Evolutionary conservation across 2,113 vertebrate genomes (phyloP), one percentile per base, ranked within the genome.

Genomic region (Lasiurus cinereus): DNA sequence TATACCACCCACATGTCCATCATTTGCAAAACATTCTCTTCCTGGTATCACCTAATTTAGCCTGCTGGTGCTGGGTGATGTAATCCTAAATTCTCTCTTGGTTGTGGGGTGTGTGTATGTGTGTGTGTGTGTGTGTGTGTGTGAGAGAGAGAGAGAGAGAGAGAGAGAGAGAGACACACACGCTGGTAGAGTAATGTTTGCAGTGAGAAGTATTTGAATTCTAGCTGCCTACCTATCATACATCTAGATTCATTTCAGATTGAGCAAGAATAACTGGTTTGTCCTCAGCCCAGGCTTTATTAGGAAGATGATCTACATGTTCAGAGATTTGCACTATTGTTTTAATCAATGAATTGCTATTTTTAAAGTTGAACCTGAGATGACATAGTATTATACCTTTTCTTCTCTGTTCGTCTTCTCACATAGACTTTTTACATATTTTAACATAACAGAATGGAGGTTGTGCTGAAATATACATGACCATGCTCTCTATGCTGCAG

Each of bases 291-390:
- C 9, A 14, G 15, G 33, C n/a, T 76, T 6, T 79, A 62, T 79
- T 8, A 43, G 62, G 11, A 39, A 80, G 59, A 33, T 18, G n/a
- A 74, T 79, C 36, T 39, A 10, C 0, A 48, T 39, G 33, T 50
- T 93, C 43, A 24, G 22, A 39, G n/a, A 8, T 24, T 22, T 22
- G 14, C 19, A 22, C 29, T n/a, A 4, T 62, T 85, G 72, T 31
- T 91, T 94, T 70, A 43, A 33, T 48, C 21, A 33, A 0, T 50
- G 22, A 3, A 8, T 14, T 64, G 5, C 31, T 46, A 69, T 74
- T 88, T 90, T 78, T 54, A 70, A 89, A 83, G 14, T 54, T n/a
- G 80, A 90, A 84, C 27, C 33, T 24, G 66, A 43, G 43, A 88
- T 18, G 80, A 19, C 24, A 24, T 43, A 21, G 21, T 7, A 13